Conservation (phyloP, 2,113 vertebrate species). For the Climacteris rufus region DNA sequence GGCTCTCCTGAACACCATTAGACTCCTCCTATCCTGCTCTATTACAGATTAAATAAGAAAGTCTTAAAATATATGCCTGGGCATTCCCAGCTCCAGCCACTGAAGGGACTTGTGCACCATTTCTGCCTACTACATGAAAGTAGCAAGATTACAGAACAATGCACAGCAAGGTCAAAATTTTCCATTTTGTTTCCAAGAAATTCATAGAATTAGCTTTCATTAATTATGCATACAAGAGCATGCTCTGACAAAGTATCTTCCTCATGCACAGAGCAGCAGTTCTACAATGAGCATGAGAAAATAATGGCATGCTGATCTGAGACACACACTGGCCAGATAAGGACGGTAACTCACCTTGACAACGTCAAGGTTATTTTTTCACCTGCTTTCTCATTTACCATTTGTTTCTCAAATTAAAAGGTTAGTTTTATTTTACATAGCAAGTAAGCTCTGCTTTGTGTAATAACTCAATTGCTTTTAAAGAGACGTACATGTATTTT, state of each 20-base stretch:
- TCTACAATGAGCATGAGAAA: not conserved
- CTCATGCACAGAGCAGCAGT: not conserved
- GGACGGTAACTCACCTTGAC: not conserved
- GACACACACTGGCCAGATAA: not conserved
- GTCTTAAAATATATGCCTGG: not conserved
- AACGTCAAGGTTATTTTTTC: not conserved
- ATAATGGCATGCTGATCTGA: not conserved
- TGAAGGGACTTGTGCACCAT: accelerated
- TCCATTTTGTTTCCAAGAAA: not conserved
- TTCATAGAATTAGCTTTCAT: not conserved
- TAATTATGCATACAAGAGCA: not conserved
- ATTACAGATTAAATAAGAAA: not conserved
- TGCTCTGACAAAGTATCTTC: not conserved
- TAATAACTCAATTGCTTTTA: not conserved
- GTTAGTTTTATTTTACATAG: not conserved
- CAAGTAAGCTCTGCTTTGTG: not conserved
- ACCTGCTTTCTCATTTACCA: not conserved
- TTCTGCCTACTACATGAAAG: not conserved
- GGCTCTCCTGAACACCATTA: not conserved
- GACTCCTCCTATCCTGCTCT: not conserved
- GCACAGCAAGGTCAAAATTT: not conserved
- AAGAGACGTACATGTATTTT: not conserved
- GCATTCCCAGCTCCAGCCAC: not conserved
- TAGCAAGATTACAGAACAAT: not conserved
- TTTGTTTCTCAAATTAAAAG: not conserved